Percentiles rank a stretch among this genome's conserved stretches.
Conservation (phyloP, 2,113 vertebrate species). For the Furnarius figulus region DNA sequence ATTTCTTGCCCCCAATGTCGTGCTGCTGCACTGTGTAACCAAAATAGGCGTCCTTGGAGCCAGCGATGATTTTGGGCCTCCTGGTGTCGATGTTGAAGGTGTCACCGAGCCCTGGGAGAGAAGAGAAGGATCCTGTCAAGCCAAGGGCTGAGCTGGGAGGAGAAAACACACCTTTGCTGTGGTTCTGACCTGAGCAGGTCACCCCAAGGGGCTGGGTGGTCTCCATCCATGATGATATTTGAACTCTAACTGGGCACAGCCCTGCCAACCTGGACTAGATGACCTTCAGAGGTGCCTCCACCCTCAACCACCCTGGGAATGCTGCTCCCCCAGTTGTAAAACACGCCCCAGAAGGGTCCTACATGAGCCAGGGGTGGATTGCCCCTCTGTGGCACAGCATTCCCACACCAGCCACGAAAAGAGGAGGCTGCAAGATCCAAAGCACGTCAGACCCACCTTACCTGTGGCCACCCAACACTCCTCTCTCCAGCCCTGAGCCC, state of each 20-base stretch:
- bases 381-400: neutral
- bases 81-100: conserved; percentile 92
- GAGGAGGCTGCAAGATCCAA: neutral
- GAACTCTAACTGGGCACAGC: neutral
- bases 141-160: rapidly evolving
- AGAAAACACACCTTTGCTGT: rapidly evolving
- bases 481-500: rapidly evolving
- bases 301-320: neutral
- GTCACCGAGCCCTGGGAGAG: conserved; percentile 75
- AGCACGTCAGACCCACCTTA: neutral
- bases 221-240: neutral
- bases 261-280: neutral
- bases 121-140: neutral
- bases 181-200: neutral
- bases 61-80: conserved; percentile 84
- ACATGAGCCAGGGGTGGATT: rapidly evolving
- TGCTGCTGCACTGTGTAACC: conserved; percentile 98
- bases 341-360: rapidly evolving
- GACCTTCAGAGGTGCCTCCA: neutral
- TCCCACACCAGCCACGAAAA: neutral
- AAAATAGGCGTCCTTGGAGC: conserved; percentile 88
- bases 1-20: conserved; percentile 87
- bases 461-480: neutral
- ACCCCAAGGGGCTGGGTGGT: rapidly evolving
- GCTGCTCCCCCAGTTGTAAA: rapidly evolving